These are phyloP conservation scores for Campoplex nolae DNA, from an alignment of 2,888 invertebrate genomes.

Conservation along the genomic window DNA sequence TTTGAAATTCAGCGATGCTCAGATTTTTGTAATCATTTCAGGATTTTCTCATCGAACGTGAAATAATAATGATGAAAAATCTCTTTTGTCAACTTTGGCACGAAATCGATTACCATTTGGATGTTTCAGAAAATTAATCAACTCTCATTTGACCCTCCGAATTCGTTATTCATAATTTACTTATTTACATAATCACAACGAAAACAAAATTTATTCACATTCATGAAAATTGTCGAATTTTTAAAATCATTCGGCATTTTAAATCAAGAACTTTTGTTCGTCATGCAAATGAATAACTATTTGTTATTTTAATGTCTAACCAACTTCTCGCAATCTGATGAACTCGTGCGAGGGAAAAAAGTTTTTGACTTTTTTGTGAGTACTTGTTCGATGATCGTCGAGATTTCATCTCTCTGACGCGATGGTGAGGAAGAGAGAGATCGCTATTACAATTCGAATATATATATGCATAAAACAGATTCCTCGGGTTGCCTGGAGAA, in stretches of 20 bases:
- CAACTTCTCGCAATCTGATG: not conserved
- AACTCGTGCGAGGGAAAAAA: not conserved
- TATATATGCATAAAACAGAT: too few species aligned
- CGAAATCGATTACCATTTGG: not conserved
- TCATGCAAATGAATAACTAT: not conserved
- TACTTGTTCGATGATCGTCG: slow-evolving; percentile 25
- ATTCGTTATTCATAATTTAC: not conserved
- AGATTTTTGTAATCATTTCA: not conserved
- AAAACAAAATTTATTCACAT: not conserved
- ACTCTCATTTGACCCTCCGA: not conserved
- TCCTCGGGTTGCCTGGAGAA: slow-evolving; percentile 19
- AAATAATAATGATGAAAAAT: not conserved
- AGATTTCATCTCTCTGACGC: not conserved
- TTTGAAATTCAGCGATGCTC: not conserved
- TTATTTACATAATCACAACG: not conserved
- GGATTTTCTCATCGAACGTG: not conserved
- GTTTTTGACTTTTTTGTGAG: not conserved
- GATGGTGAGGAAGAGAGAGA: not conserved
- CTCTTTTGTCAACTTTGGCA: not conserved
- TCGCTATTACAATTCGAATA: too few species aligned
- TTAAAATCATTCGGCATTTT: not conserved
- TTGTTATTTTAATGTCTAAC: not conserved
- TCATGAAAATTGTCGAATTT: too few species aligned
- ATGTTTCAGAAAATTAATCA: not conserved
- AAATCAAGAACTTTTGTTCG: not conserved